These are phyloP conservation scores for Cynopterus sphinx DNA, from an alignment of 2,797 vertebrate genomes.

Conservation along the genomic window DNA sequence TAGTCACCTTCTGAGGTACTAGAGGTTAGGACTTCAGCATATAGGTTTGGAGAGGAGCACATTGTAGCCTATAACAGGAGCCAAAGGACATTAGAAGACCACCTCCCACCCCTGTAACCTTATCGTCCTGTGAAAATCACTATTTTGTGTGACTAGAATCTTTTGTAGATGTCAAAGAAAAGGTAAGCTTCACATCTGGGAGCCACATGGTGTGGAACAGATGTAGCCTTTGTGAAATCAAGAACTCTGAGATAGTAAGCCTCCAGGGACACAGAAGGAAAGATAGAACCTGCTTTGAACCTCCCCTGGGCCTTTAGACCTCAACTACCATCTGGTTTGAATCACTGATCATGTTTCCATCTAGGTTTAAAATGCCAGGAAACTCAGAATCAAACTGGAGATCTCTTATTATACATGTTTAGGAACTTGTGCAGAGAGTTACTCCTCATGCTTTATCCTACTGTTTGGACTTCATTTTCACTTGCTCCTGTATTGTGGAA, in stretches of 20 bases:
- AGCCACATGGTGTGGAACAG: not conserved
- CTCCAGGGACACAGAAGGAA: not conserved
- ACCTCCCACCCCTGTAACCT: not conserved
- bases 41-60: not conserved
- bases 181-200: not conserved
- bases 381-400: not conserved
- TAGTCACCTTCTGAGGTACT: not conserved
- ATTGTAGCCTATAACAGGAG: not conserved
- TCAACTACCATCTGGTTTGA: not conserved
- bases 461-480: not conserved
- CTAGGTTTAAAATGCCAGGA: not conserved
- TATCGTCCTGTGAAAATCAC: not conserved
- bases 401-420: not conserved
- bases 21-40: not conserved
- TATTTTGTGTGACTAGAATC: not conserved
- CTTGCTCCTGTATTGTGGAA: not conserved
- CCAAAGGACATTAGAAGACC: not conserved
- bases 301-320: not conserved
- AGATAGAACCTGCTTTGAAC: not conserved
- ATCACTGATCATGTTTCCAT: not conserved
- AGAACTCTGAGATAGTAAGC: not conserved
- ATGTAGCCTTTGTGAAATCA: not conserved
- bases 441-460: not conserved
- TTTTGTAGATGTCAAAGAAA: not conserved
- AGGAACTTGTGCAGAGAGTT: not conserved